phyloP scores from a whole-genome alignment of 2,113 vertebrate species.

The Tinamus guttatus region DNA sequence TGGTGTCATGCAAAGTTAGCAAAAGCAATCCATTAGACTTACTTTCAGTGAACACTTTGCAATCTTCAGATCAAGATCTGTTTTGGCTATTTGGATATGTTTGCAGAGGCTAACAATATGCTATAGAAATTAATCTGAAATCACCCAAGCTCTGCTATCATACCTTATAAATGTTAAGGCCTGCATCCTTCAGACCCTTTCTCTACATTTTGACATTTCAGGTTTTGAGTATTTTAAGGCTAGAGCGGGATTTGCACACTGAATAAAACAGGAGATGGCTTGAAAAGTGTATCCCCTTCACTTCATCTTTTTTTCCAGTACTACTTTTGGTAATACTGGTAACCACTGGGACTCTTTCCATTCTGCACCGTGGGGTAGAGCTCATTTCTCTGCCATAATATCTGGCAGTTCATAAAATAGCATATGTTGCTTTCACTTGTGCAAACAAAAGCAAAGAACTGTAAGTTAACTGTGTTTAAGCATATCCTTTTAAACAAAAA shows the following conservation, averaged over 20 bases:
- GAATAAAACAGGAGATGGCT: neutral
- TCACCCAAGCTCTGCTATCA: neutral
- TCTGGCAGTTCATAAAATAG: neutral
- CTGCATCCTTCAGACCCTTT: neutral
- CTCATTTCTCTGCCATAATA: neutral
- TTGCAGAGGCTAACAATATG: neutral
- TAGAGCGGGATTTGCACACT: neutral
- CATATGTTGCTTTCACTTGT: neutral
- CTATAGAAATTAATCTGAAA: neutral
- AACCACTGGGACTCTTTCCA: neutral
- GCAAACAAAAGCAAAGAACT: neutral
- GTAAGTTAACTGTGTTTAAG: neutral
- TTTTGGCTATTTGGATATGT: neutral
- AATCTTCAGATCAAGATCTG: conserved; percentile 2
- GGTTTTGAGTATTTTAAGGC: neutral
- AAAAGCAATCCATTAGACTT: conserved; percentile 6
- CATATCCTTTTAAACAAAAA: neutral
- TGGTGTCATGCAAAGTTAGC: conserved; percentile 35
- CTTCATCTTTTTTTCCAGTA: neutral
- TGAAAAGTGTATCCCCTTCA: neutral
- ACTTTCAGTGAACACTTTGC: neutral
- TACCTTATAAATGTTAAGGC: accelerated
- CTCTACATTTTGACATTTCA: neutral
- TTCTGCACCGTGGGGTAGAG: neutral
- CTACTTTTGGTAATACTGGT: neutral